Evolutionary conservation across 2,113 vertebrate species (phyloP).

Genomic region (Pheucticus melanocephalus): DNA sequence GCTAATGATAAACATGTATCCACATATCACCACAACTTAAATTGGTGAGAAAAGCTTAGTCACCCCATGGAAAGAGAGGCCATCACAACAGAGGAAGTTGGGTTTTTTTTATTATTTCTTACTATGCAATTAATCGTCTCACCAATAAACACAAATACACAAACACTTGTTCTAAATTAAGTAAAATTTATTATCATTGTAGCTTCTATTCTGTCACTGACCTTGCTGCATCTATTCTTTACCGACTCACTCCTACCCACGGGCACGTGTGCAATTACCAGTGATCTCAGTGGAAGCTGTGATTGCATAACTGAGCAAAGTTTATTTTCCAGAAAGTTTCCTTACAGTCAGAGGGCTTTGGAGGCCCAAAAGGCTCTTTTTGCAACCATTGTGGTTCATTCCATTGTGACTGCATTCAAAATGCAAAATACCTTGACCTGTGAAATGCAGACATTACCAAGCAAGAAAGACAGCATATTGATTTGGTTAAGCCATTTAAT

Average conservation of each 20-base stretch:
- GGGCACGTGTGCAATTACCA: background rate
- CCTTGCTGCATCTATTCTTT: background rate
- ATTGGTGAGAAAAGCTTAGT: slow-evolving; percentile 6
- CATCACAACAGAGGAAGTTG: background rate
- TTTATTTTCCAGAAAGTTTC: background rate
- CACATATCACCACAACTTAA: background rate
- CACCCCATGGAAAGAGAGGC: background rate
- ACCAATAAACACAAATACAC: background rate
- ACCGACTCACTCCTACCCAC: background rate
- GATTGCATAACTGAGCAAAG: background rate
- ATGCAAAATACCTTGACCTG: background rate
- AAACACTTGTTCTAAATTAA: background rate
- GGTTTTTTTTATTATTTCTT: background rate
- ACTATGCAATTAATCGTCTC: background rate
- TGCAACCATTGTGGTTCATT: background rate
- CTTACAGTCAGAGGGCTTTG: background rate
- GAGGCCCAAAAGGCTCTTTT: background rate
- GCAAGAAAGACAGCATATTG: background rate
- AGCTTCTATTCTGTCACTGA: background rate
- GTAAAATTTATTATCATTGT: background rate
- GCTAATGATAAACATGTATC: slow-evolving; percentile 48
- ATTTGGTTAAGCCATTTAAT: slow-evolving; percentile 53
- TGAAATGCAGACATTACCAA: slow-evolving; percentile 22
- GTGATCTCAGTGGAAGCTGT: background rate
- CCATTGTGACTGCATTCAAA: background rate